Evolutionary conservation across 2,797 vertebrate species (phyloP).

Genomic region (Aphelocoma californica): DNA sequence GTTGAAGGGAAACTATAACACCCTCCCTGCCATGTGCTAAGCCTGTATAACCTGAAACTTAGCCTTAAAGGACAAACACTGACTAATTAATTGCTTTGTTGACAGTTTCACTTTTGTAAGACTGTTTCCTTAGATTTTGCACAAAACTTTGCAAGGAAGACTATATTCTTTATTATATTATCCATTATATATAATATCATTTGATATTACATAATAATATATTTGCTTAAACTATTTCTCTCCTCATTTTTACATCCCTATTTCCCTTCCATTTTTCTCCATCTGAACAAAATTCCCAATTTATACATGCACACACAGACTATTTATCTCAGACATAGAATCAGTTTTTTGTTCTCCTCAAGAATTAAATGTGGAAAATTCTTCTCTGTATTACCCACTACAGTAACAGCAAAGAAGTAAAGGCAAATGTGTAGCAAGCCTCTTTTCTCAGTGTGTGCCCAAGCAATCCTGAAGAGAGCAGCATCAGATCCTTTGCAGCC

Average conservation of each 20-base stretch:
- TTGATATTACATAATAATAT: not conserved
- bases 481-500: not conserved
- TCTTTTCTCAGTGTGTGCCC: not conserved
- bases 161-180: not conserved
- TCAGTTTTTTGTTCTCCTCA: accelerated
- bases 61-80: not conserved
- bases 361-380: not conserved
- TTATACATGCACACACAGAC: not conserved
- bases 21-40: not conserved
- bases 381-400: not conserved
- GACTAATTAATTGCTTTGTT: not conserved
- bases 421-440: not conserved
- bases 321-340: not conserved
- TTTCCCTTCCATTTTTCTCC: not conserved
- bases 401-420: not conserved
- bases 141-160: not conserved
- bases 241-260: not conserved
- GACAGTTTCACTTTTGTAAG: not conserved
- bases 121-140: not conserved
- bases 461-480: not conserved
- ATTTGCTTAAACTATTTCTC: not conserved
- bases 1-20: not conserved
- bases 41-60: not conserved
- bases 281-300: not conserved
- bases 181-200: not conserved